Conservation (phyloP, 1,140 invertebrate genomes). For the Vanessa atalanta region DNA sequence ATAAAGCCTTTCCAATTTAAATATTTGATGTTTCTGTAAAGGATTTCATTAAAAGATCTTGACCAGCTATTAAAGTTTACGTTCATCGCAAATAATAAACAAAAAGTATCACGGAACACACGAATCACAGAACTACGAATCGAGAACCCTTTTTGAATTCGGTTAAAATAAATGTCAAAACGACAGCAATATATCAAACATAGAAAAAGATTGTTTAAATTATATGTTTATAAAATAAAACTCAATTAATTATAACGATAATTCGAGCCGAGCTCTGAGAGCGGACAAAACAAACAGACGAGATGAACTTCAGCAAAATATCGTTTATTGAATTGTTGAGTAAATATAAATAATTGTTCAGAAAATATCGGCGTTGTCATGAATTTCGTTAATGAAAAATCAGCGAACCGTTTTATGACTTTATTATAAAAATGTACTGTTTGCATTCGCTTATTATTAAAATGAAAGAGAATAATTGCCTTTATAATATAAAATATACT, state of each 20-base stretch:
- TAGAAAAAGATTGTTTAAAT: neutral
- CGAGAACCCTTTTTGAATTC: too few relatives aligned
- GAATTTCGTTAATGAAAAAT: neutral
- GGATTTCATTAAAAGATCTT: too few relatives aligned
- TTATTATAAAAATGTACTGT: too few relatives aligned
- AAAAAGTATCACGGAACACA: too few relatives aligned
- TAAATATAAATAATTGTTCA: conserved; percentile 1
- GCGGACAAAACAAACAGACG: neutral
- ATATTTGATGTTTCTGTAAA: too few relatives aligned
- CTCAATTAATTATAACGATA: neutral
- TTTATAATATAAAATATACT: too few relatives aligned
- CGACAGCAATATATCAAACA: neutral
- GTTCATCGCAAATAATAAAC: too few relatives aligned
- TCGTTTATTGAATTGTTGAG: conserved; percentile 4
- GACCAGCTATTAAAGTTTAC: too few relatives aligned
- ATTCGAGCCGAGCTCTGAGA: neutral
- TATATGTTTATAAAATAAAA: neutral
- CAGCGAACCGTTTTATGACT: neutral
- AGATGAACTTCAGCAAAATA: conserved; percentile 1
- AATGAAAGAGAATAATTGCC: too few relatives aligned
- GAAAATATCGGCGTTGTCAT: neutral
- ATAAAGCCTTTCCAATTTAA: too few relatives aligned
- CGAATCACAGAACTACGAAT: too few relatives aligned
- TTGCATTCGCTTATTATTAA: too few relatives aligned
- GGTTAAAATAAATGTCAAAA: neutral